These are phyloP conservation scores for Lepus oiostolus DNA, from an alignment of 2,797 vertebrate genomes.

Conservation along the genomic window DNA sequence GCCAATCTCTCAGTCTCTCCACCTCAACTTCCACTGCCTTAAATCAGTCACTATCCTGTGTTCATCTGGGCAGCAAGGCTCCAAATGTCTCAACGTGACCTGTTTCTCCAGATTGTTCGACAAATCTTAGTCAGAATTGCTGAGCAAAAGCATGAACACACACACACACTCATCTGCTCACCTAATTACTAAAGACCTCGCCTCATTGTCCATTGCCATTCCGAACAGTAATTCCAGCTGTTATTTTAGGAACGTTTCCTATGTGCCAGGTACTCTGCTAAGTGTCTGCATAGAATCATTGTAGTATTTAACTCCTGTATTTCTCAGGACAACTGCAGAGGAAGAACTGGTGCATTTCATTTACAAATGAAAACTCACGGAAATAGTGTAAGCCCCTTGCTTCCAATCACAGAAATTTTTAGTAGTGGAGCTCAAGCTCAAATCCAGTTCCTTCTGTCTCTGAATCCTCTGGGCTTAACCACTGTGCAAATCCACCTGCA, in stretches of 20 bases:
- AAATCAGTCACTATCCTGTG: background rate
- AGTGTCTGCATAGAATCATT: background rate
- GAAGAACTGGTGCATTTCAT: background rate
- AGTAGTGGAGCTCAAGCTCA: constrained; percentile 12
- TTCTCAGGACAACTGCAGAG: background rate
- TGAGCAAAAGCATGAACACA: background rate
- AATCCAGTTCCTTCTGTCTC: background rate
- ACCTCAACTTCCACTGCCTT: background rate
- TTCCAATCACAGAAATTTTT: background rate
- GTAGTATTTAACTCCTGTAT: background rate
- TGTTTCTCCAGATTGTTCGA: background rate
- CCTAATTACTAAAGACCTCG: background rate
- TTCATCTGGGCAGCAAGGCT: background rate
- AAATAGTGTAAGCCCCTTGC: background rate
- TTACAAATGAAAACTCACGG: constrained; percentile 8
- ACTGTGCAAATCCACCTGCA: background rate
- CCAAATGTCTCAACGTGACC: background rate
- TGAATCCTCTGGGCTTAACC: background rate
- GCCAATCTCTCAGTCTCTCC: background rate
- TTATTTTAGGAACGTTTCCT: background rate
- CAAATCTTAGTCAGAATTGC: background rate
- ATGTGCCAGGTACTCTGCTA: background rate
- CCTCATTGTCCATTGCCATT: background rate
- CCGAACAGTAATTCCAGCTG: background rate
- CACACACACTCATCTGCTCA: background rate